Base-by-base conservation (phyloP, 2,797 vertebrate genomes). In the Darevskia nairensis region DNA sequence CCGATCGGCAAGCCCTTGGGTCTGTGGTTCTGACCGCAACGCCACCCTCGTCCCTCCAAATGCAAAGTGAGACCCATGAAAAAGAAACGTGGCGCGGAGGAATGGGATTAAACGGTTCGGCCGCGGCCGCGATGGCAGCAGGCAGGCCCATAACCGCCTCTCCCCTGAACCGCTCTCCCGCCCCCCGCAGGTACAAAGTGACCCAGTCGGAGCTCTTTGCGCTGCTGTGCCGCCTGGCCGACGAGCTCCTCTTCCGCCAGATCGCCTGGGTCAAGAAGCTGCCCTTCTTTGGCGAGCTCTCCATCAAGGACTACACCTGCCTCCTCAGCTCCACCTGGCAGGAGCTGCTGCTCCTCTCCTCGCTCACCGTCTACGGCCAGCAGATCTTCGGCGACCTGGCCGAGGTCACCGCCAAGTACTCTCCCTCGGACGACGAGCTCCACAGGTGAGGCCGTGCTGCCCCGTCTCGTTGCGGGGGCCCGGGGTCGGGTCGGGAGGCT, bases 201-300 rank as follows among this genome's bases (percentile, higher is more conserved):
- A 99, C 98, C 19, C 99, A 99, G 96, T 98, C 98, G 91, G 99
- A 99, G 97, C 98, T 99, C 80, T 99, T 99, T 74, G 98, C 99
- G 0, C 95, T 99, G 96, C 96, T 99, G 93, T 99, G 99, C 90
- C 98, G 99, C n/a, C 97, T 99, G 97, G 99, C 99, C 0, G 99
- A 99, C 1, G 99, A 99, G 96, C 97, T 99, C 92, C 98, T 99
- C 79, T 99, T 99, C 95, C 98, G 99, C 46, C 99, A 99, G 97
- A 99, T 99, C 95, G 98, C 98, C 89, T 99, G 99, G 99, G 98
- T 99, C 94, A 99, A 99, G 97, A 99, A 99, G 97, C 97, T 99
- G 95, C 99, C 99, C 0, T 99, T 99, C 96, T 99, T 99, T 97
- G 98, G 98, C 0, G 98, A 99, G 90, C 98, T 99, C 86, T 98